Base-by-base conservation (phyloP, 2,888 invertebrate genomes). In the Erebia ligea region DNA sequence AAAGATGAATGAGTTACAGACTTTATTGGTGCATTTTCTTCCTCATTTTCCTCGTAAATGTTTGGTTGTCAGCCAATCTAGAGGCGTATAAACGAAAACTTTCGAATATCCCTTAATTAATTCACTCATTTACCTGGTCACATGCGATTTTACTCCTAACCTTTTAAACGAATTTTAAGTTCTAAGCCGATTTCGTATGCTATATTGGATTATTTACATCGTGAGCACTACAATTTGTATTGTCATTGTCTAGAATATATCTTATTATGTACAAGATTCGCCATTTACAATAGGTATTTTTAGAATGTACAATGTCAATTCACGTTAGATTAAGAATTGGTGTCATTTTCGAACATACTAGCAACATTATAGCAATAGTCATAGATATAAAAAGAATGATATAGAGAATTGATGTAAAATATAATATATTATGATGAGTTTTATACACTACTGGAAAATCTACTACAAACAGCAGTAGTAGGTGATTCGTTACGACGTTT, bases 151-250 rank as follows among this genome's bases (percentile, higher is more conserved):
- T 54, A 56, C 42, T 65, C 54, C 64, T 70, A 73, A 50, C 6
- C 48, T 57, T 48, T 69, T 64, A 42, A 64, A 57, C 61, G 15
- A 21, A 54, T 42, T 15, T 10, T 54, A 21, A 15, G 13, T 69
- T 40, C 58, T 66, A 62, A 21, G 56, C 48, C 48, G 65, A 61
- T 66, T 65, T n/a, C 48, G 11, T 71, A 62, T 45, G 69, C 52
- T 63, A 71, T 52, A 62, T 56, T 61, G 54, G 59, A 70, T 69
- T 88, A 90, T 90, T 78, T 90, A 90, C 89, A 88, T 78, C 76
- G 79, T 86, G 87, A 90, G 89, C 88, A 86, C 87, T 87, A 69
- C 68, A 79, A 78, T 79, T 79, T 84, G 88, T 91, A 91, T 91
- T 91, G 91, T 91, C 91, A 86, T 80, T 81, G 71, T 73, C 73